A percentile compares a stretch with the other conserved stretches of the same genome.
phyloP scores from a whole-genome alignment of 2,113 vertebrate species.

The Salvelinus namaycush region DNA sequence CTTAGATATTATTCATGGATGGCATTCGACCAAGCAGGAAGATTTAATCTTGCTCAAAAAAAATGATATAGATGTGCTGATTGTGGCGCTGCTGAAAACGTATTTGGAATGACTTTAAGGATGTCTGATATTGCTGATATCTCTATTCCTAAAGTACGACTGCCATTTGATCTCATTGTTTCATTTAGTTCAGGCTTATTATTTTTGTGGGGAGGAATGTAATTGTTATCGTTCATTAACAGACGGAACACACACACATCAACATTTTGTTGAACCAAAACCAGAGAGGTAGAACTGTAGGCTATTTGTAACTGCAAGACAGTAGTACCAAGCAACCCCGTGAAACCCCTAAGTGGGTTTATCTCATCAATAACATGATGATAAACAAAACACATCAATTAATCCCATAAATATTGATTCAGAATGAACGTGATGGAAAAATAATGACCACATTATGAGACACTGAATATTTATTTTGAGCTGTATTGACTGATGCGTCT shows the following conservation, averaged over 20 bases:
- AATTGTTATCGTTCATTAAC: background rate
- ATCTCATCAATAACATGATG: constrained; percentile 35
- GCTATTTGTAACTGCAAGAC: background rate
- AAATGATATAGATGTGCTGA: constrained; percentile 40
- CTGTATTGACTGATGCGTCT: constrained; percentile 69
- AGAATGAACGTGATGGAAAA: constrained; percentile 45
- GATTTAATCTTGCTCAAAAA: constrained; percentile 43
- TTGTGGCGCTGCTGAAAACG: constrained; percentile 23
- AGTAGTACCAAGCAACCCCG: background rate
- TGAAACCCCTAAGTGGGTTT: background rate
- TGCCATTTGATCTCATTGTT: background rate
- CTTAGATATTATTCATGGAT: constrained; percentile 47
- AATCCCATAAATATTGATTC: constrained; percentile 69
- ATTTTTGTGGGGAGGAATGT: background rate
- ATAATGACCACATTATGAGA: constrained; percentile 55
- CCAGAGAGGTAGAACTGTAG: too few species aligned
- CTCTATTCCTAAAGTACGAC: background rate
- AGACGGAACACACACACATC: too few species aligned
- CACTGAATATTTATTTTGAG: constrained; percentile 52
- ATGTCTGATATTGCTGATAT: background rate
- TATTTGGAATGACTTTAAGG: constrained; percentile 5
- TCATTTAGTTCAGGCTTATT: background rate
- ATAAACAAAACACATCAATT: constrained; percentile 55
- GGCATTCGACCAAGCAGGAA: constrained; percentile 46
- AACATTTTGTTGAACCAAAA: too few species aligned